Evolutionary conservation across 1,140 invertebrate genomes (phyloP).

Genomic region (Drosophila pandora): DNA sequence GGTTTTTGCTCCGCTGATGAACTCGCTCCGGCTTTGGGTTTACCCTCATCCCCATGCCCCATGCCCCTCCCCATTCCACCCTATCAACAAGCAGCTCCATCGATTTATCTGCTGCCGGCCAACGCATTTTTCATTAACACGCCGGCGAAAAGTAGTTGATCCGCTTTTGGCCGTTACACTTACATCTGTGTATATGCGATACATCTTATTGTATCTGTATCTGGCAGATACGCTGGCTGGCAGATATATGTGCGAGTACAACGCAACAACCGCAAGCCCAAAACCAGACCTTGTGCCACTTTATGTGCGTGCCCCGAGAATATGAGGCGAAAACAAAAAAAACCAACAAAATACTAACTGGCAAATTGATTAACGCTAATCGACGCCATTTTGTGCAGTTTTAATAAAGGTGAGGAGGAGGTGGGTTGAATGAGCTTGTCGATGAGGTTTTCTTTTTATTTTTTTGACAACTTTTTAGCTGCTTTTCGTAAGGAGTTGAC

Average conservation of each 20-base stretch:
- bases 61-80: not conserved
- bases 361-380: conserved; percentile 78
- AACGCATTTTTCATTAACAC: conserved; percentile 75
- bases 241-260: conserved; percentile 7
- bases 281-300: conserved; percentile 81
- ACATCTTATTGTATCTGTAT: conserved; percentile 49
- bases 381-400: conserved; percentile 74
- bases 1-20: conserved; percentile 75
- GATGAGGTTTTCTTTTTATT: too few relatives aligned
- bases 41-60: not conserved
- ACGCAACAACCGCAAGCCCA: conserved; percentile 44
- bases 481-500: conserved; percentile 24
- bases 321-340: conserved; percentile 37
- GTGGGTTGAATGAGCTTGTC: conserved; percentile 48
- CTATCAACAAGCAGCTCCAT: not conserved
- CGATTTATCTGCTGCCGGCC: conserved; percentile 31
- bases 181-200: conserved; percentile 44
- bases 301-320: conserved; percentile 50
- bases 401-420: conserved; percentile 42
- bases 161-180: conserved; percentile 69
- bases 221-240: conserved; percentile 46
- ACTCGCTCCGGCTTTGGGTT: conserved; percentile 39
- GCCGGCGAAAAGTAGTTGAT: conserved; percentile 64
- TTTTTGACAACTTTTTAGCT: conserved; percentile 52
- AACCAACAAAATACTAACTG: conserved; percentile 13